Evolutionary conservation across 2,113 vertebrate species (phyloP), one percentile per base, ranked within the genome.

Genomic region (Opisthocomus hoazin): DNA sequence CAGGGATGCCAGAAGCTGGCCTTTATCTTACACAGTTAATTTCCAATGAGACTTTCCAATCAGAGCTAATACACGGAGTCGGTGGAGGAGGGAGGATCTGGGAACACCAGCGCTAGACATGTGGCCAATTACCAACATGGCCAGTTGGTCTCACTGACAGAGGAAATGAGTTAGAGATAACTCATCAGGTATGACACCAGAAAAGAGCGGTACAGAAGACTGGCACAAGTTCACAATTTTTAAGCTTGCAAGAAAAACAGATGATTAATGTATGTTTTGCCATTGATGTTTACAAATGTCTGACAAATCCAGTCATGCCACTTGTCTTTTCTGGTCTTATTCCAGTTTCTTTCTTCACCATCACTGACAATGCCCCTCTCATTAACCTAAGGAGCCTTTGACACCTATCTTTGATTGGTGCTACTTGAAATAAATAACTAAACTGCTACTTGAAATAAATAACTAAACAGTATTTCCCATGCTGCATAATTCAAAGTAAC

Each of bases 101-200:
- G 80, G 91, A 96, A n/a, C 71, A 81, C 34, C 58, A 51, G 57
- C 7, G 20, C 16, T 4, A 94, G 90, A 77, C 88, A 39, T 12
- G 87, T 83, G 97, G 92, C 53, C 34, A 89, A 71, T 68, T 71
- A 88, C 56, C 95, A 96, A 27, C 92, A 90, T 0, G 89, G 83
- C 95, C 96, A 90, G 82, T 57, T 96, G 92, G 91, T 86, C 70
- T 32, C 85, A 24, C 3, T 82, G 91, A 56, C 71, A 89, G 82
- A 93, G 97, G 97, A 97, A 97, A 95, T 96, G 96, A 97, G 64
- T 96, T 84, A 96, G 6, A 73, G 56, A 51, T 74, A 94, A 77
- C 79, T 96, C 93, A 96, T 92, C 83, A 81, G 92, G 73, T 66
- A 54, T 41, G 66, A 92, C 76, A 94, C 60, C 86, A 95, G 76